These are phyloP conservation scores for Synanthedon tipuliformis DNA, from an alignment of 2,888 invertebrate genomes.

Conservation along the genomic window DNA sequence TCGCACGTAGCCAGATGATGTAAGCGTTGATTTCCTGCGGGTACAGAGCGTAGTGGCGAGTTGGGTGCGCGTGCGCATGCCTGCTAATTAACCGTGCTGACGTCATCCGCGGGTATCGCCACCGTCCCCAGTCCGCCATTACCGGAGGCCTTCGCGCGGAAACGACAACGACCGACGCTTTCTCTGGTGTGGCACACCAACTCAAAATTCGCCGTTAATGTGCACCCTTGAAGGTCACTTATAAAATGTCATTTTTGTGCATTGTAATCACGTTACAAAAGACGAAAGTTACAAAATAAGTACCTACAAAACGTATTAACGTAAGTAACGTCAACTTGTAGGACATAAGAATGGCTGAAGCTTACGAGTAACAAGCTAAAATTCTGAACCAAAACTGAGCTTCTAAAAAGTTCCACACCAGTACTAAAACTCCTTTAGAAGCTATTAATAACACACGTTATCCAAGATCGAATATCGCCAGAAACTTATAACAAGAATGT, in stretches of 20 bases:
- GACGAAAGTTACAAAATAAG: too few species aligned
- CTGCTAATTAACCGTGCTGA: conserved; percentile 57
- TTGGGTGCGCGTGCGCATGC: conserved; percentile 41
- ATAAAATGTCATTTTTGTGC: neutral
- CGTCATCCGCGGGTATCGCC: conserved; percentile 51
- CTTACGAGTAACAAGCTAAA: too few species aligned
- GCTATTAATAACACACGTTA: too few species aligned
- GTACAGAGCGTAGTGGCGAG: conserved; percentile 27
- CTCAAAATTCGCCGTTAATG: conserved; percentile 21
- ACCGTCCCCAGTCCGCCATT: conserved; percentile 37
- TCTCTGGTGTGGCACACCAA: conserved; percentile 39
- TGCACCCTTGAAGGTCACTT: conserved; percentile 29
- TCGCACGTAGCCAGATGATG: conserved; percentile 50
- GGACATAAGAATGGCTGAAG: too few species aligned
- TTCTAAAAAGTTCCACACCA: too few species aligned
- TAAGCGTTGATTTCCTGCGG: conserved; percentile 60
- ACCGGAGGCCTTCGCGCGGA: conserved; percentile 60
- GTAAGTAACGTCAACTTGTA: too few species aligned
- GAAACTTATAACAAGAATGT: too few species aligned
- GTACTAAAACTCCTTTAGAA: too few species aligned
- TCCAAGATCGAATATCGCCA: too few species aligned
- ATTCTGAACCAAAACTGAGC: too few species aligned
- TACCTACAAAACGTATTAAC: too few species aligned
- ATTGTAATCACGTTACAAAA: too few species aligned
- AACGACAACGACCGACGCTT: conserved; percentile 67